Base-by-base conservation (phyloP, 2,113 vertebrate genomes). In the Solea solea region DNA sequence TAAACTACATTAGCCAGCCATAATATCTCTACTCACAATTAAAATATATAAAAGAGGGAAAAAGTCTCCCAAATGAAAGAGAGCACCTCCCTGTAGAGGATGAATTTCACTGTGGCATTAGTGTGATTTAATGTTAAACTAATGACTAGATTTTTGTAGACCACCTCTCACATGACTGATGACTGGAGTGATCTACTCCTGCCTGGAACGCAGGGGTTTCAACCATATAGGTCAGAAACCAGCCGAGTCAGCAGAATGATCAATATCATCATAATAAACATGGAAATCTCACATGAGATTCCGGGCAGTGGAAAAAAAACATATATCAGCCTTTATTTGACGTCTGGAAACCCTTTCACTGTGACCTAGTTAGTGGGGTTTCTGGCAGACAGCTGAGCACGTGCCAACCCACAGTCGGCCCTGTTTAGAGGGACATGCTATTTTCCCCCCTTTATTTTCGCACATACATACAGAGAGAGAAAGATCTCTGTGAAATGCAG, bases 191-290 rank as follows among this genome's bases (percentile, higher is more conserved):
- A 82, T 86, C 67, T 75, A 81, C 72, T 68, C 66, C 54, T 15
- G 21, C 66, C 60, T 54, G 64, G 67, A 81, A 65, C 4, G 34
- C 68, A 44, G 28, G 5, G 28, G 59, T 25, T 8, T 27, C 45
- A 6, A 78, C 75, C 61, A 72, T 74, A 51, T 46, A 71, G 54
- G 49, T 53, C 68, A 64, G 65, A 84, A 77, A 66, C 10, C 15
- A 6, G 61, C 66, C 1, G 16, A 84, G 72, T 86, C 84, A 86
- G 78, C 84, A 75, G 39, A 72, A 79, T 65, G 72, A 83, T 86
- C 89, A 78, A 74, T 82, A 82, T 88, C 75, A 82, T 84, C 59
- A 84, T 83, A 74, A 90, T 82, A 80, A 86, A 84, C 82, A 80
- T 62, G 60, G 62, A 82, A 84, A 73, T 69, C 59, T 65, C 81